These are phyloP conservation scores for Galeopsomyia nigrocyanea DNA, from an alignment of 2,888 invertebrate species.

Conservation along the genomic window DNA sequence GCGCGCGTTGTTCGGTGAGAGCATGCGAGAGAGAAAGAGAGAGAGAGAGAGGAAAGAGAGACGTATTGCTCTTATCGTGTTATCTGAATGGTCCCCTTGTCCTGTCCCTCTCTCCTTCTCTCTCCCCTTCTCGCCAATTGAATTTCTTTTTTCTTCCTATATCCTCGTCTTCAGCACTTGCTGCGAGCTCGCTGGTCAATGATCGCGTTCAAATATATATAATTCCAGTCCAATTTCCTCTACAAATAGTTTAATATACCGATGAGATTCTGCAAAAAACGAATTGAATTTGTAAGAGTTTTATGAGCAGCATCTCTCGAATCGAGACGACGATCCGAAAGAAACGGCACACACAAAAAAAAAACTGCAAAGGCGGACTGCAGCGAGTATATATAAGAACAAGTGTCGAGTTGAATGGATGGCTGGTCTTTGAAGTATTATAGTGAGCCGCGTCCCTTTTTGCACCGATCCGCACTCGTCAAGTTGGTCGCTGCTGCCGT, in stretches of 20 bases:
- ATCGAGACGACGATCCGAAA: no score
- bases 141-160: neutral
- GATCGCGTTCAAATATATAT: slow-evolving; percentile 1
- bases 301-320: no score
- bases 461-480: neutral
- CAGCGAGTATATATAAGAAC: no score
- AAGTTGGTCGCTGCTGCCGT: slow-evolving; percentile 25
- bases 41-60: slow-evolving; percentile 48
- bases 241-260: no score
- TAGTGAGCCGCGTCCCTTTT: slow-evolving; percentile 16
- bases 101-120: slow-evolving; percentile 39
- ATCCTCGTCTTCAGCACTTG: slow-evolving; percentile 6
- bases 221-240: no score
- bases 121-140: neutral
- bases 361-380: no score
- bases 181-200: slow-evolving; percentile 13
- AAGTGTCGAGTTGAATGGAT: slow-evolving; percentile 14
- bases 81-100: slow-evolving; percentile 38
- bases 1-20: slow-evolving; percentile 31
- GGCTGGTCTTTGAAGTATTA: slow-evolving; percentile 36
- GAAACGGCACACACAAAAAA: no score
- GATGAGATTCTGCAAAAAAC: no score
- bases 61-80: slow-evolving; percentile 45
- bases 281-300: no score
- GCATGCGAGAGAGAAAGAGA: slow-evolving; percentile 32